Evolutionary conservation across 2,797 vertebrate genomes (phyloP), one percentile per base, ranked within the genome.

Genomic region (Enteromius treurensis): DNA sequence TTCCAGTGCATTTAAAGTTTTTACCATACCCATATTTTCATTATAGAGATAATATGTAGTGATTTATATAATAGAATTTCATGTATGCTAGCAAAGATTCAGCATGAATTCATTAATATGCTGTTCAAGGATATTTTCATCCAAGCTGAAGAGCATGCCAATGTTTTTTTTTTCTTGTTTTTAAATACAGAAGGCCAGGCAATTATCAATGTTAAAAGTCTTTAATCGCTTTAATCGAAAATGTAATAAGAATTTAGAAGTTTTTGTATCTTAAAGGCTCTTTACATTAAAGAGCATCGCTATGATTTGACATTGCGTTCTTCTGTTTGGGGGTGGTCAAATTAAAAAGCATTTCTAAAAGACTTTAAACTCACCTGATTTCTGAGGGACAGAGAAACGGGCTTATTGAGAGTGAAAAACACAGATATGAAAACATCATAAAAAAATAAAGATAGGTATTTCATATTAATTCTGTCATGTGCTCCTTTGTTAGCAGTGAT

Each of bases 401-500:
- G 13, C 51, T 40, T 40, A 14, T 58, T 64, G 26, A 32, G 26
- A 47, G 68, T 3, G 2, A 64, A 55, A 71, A 73, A 62, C 40
- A 60, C 13, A 19, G 1, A n/a, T 29, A 32, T 32, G 32, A 14
- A 13, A 42, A 70, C 64, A 64, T 64, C 51, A 58, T 47, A n/a
- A 37, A 53, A 37, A 53, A 51, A 65, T 75, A 67, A 55, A 74
- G 32, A 65, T 62, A 37, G 32, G n/a, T 32, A 58, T 65, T 45
- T 82, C 49, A 9, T 55, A 76, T 78, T 60, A 82, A 87, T 88
- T 86, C 83, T 82, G 88, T 87, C 80, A 80, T 15, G 7, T 84
- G 87, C 88, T 83, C 85, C 26, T 85, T 83, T 65, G 69, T 51
- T 76, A 71, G 82, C 76, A 47, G 70, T 83, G 81, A 49, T 83